Evolutionary conservation across 2,797 vertebrate species (phyloP).

Genomic region (Florisuga fusca): DNA sequence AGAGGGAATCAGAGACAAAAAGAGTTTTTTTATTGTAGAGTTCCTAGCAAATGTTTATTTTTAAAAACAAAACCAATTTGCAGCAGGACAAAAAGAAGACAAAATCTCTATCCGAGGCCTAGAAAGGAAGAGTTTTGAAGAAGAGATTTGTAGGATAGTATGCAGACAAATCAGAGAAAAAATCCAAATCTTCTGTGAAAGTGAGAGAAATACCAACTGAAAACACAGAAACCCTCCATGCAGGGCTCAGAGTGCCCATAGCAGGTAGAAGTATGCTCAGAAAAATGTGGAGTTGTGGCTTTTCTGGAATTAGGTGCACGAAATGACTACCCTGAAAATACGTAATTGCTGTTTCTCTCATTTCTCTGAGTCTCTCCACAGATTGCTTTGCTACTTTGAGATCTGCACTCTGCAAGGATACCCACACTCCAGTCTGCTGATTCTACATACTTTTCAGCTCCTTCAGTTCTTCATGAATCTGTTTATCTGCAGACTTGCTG

Average conservation of each 20-base stretch:
- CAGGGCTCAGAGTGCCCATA: not conserved
- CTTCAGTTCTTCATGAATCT: constrained; percentile 5
- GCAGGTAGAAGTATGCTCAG: not conserved
- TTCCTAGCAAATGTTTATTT: not conserved
- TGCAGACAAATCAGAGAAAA: not conserved
- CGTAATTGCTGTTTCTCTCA: constrained; percentile 36
- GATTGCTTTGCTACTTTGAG: constrained; percentile 17
- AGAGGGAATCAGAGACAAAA: not conserved
- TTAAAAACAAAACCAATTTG: not conserved
- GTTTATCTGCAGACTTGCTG: constrained; percentile 1
- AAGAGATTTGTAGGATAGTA: not conserved
- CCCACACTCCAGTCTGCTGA: not conserved
- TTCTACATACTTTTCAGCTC: constrained; percentile 9
- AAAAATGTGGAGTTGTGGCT: not conserved
- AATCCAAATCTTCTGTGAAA: not conserved
- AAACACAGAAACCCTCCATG: not conserved
- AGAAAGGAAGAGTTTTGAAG: not conserved
- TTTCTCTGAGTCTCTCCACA: constrained; percentile 23
- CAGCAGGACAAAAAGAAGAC: not conserved
- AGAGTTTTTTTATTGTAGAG: not conserved
- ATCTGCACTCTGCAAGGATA: constrained; percentile 24
- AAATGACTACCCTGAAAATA: constrained; percentile 43
- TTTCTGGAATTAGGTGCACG: constrained; percentile 19
- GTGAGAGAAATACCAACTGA: not conserved
- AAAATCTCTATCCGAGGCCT: not conserved